Percentiles rank a stretch among this genome's conserved stretches.
phyloP scores from a whole-genome alignment of 2,888 invertebrate species.

The Tanaodytes sp. region DNA sequence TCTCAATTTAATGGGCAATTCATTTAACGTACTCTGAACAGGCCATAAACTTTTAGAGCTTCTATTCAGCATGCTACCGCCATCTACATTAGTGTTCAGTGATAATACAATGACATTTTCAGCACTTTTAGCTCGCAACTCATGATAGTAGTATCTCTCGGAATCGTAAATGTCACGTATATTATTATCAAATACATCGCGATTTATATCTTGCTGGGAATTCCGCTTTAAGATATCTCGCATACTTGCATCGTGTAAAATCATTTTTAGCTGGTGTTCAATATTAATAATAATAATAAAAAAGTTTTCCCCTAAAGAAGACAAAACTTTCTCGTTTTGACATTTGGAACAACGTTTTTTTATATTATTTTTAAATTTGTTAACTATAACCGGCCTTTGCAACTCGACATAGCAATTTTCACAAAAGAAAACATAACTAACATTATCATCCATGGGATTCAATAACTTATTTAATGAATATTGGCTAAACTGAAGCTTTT shows the following conservation, averaged over 20 bases:
- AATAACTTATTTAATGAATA: constrained; percentile 4
- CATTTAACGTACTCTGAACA: too few species aligned
- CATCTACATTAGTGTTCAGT: too few species aligned
- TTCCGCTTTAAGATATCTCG: background rate
- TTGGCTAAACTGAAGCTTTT: constrained; percentile 9
- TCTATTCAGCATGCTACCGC: too few species aligned
- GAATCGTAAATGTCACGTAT: constrained; percentile 8
- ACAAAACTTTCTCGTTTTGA: constrained; percentile 5
- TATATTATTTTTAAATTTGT: constrained; percentile 16
- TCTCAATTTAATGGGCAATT: too few species aligned
- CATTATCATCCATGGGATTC: constrained; percentile 7
- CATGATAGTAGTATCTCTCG: too few species aligned
- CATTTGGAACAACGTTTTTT: constrained; percentile 1
- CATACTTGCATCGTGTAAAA: constrained; percentile 8
- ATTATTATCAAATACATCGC: background rate
- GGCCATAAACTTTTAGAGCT: too few species aligned
- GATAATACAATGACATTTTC: too few species aligned
- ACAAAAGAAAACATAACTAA: constrained; percentile 19
- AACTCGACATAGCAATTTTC: constrained; percentile 9
- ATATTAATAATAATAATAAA: constrained; percentile 15
- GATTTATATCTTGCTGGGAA: background rate
- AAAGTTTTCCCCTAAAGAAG: constrained; percentile 10
- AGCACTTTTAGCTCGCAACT: too few species aligned
- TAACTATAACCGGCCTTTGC: background rate
- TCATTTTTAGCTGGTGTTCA: constrained; percentile 7